A percentile compares a stretch with the other conserved stretches of the same genome.
These are phyloP conservation scores for Xenopus petersii DNA, from an alignment of 2,797 vertebrate species.

Conservation along the genomic window DNA sequence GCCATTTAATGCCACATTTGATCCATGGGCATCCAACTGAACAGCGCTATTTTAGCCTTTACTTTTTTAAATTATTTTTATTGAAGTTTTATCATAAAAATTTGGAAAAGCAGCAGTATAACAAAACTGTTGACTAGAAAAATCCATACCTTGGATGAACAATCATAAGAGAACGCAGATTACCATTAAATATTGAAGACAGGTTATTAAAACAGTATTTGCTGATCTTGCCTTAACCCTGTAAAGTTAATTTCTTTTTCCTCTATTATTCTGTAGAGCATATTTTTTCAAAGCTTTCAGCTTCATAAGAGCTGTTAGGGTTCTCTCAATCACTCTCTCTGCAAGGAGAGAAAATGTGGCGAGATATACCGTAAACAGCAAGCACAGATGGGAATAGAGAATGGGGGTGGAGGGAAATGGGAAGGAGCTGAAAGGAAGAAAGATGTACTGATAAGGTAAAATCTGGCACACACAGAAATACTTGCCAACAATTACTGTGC, in stretches of 20 bases:
- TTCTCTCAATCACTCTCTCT: background rate
- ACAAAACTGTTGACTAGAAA: no score
- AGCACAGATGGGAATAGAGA: conserved; percentile 1
- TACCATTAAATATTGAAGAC: no score
- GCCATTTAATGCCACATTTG: no score
- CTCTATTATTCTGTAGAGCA: background rate
- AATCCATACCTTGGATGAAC: no score
- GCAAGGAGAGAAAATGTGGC: background rate
- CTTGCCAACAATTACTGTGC: background rate
- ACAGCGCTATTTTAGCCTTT: no score
- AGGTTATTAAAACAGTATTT: no score
- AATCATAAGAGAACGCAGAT: no score
- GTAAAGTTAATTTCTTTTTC: background rate
- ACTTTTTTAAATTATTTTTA: no score
- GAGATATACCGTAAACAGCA: conserved; percentile 1
- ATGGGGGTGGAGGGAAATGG: background rate
- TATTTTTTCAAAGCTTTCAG: background rate
- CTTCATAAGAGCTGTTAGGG: background rate
- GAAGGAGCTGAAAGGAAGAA: background rate
- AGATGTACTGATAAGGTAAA: background rate
- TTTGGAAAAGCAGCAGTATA: no score
- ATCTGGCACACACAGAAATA: background rate
- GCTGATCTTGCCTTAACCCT: no score
- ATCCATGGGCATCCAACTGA: no score
- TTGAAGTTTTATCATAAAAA: no score